phyloP scores from a whole-genome alignment of 1,140 invertebrate species.

The Pteromalus puparum region DNA sequence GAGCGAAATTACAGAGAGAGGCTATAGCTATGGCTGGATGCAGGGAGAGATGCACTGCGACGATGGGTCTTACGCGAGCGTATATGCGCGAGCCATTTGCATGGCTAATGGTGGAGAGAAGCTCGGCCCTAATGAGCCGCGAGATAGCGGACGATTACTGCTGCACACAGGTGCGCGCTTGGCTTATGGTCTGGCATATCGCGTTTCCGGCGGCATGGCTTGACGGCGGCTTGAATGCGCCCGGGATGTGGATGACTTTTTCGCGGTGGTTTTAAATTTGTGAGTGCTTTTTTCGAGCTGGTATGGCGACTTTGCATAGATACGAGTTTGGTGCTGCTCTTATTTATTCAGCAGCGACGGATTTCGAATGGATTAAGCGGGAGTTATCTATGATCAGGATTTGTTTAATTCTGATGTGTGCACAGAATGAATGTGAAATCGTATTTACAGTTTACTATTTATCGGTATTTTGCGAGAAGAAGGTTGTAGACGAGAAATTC shows the following conservation, averaged over 20 bases:
- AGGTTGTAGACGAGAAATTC: not conserved
- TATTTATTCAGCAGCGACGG: no score
- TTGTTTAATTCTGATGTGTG: no score
- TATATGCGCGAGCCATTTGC: not conserved
- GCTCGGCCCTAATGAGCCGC: not conserved
- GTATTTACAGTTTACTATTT: not conserved
- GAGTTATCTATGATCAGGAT: no score
- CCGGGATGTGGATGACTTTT: not conserved
- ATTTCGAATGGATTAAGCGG: no score
- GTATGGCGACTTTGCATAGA: not conserved
- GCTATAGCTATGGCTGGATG: no score
- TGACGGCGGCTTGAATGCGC: not conserved
- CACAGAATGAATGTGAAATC: not conserved
- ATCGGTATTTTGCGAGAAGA: not conserved
- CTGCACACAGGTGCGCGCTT: not conserved
- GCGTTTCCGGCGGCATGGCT: not conserved
- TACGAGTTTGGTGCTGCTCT: not conserved
- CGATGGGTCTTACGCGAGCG: not conserved
- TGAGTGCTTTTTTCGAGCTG: not conserved
- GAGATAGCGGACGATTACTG: not conserved
- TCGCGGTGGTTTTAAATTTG: not conserved
- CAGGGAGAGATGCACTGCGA: not conserved
- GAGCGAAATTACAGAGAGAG: constrained; percentile 26
- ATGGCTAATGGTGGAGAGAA: not conserved
- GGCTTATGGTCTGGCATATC: not conserved